Evolutionary conservation across 2,113 vertebrate species (phyloP).

Genomic region (Circaetus cinerascens): DNA sequence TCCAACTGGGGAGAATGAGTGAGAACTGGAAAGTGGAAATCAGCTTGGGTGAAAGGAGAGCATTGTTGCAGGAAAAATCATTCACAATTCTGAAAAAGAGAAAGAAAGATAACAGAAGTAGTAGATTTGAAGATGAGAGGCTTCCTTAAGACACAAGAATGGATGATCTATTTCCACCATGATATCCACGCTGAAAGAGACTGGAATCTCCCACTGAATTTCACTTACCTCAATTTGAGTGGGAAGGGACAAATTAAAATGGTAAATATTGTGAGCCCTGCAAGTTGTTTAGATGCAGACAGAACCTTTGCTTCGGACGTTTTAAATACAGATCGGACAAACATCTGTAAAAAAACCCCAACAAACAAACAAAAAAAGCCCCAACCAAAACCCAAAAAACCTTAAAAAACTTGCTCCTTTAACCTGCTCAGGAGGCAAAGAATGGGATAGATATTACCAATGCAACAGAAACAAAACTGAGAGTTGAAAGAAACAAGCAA

Average conservation of each 20-base stretch:
- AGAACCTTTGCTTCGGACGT: rapidly evolving
- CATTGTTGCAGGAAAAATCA: not conserved
- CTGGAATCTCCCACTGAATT: not conserved
- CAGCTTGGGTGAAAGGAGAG: not conserved
- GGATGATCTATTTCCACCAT: not conserved
- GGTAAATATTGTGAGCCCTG: not conserved
- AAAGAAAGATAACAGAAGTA: not conserved
- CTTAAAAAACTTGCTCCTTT: not conserved
- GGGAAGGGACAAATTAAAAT: not conserved
- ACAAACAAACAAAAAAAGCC: not conserved
- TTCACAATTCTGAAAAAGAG: not conserved
- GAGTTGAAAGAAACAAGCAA: not conserved
- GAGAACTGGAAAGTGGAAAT: not conserved
- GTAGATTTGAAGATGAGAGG: not conserved
- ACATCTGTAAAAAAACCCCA: not conserved
- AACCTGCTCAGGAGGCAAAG: not conserved
- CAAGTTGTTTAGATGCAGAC: not conserved
- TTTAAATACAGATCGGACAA: not conserved
- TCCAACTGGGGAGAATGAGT: not conserved
- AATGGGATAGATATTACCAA: not conserved
- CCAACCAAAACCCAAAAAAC: not conserved
- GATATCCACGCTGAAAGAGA: not conserved
- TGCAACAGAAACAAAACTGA: not conserved
- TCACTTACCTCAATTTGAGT: not conserved
- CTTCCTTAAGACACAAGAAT: not conserved